Percentiles rank a stretch among this genome's conserved stretches.
phyloP scores from a whole-genome alignment of 2,113 vertebrate genomes.

The Apodemus speciosus region DNA sequence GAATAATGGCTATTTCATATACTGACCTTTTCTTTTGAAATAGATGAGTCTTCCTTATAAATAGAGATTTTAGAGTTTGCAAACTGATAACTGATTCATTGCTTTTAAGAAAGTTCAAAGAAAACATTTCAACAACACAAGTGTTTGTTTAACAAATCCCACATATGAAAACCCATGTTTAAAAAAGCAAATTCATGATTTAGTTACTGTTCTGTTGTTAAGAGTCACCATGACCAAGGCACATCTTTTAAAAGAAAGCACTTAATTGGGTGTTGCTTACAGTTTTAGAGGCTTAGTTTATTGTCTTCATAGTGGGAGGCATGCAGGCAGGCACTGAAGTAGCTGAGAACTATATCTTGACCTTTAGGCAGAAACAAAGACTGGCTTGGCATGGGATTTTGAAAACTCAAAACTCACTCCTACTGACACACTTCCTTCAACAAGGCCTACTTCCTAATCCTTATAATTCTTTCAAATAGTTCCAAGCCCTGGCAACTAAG shows the following conservation, averaged over 20 bases:
- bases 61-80: constrained; percentile 62
- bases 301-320: not conserved
- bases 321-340: not conserved
- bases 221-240: not conserved
- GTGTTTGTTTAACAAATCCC: constrained; percentile 51
- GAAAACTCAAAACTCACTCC: not conserved
- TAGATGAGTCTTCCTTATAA: constrained; percentile 75
- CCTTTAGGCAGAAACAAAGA: not conserved
- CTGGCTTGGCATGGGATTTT: not conserved
- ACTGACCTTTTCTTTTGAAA: constrained; percentile 79
- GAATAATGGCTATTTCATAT: constrained; percentile 70
- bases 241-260: not conserved
- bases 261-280: not conserved
- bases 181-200: constrained; percentile 30
- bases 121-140: constrained; percentile 44
- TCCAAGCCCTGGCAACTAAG: not conserved
- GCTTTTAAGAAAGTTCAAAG: constrained; percentile 57
- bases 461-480: not conserved
- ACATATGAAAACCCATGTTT: constrained; percentile 21
- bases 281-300: not conserved
- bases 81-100: constrained; percentile 73
- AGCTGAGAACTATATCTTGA: not conserved
- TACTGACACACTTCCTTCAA: not conserved
- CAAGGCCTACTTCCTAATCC: not conserved
- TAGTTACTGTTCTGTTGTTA: not conserved